These are phyloP conservation scores for Linnaemya tessellans DNA, from an alignment of 2,888 invertebrate species.

Conservation along the genomic window DNA sequence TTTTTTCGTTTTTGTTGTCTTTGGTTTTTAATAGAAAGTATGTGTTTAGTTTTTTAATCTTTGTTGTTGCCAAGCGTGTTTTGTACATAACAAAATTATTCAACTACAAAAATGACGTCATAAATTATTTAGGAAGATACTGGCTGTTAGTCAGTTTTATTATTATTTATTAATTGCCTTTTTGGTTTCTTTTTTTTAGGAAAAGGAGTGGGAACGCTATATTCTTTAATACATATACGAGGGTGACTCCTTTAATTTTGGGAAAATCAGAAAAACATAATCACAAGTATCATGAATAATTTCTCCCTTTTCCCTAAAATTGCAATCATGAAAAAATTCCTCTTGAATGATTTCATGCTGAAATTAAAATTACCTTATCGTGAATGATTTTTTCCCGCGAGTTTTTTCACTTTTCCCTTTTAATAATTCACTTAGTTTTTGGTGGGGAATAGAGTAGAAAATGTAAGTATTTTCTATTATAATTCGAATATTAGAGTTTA, in stretches of 20 bases:
- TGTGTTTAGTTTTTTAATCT: background rate
- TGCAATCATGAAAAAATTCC: too few species aligned
- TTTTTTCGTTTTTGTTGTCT: background rate
- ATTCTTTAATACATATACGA: background rate
- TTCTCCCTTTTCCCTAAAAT: too few species aligned
- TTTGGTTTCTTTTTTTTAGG: background rate
- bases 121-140: conserved; percentile 1
- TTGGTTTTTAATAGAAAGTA: background rate
- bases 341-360: too few species aligned
- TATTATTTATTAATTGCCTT: background rate
- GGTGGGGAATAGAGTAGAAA: too few species aligned
- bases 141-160: background rate
- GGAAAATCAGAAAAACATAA: too few species aligned
- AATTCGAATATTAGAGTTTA: too few species aligned
- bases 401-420: too few species aligned
- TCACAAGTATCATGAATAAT: too few species aligned
- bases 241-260: background rate
- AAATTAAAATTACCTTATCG: too few species aligned
- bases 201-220: background rate
- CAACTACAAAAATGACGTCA: conserved; percentile 6
- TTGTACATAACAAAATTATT: background rate
- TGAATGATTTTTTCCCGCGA: too few species aligned
- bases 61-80: background rate
- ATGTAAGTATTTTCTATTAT: too few species aligned
- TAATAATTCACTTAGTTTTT: too few species aligned